Percentiles rank a stretch among this genome's conserved stretches.
Conservation (phyloP, 2,888 invertebrate genomes). For the Oligia strigilis region DNA sequence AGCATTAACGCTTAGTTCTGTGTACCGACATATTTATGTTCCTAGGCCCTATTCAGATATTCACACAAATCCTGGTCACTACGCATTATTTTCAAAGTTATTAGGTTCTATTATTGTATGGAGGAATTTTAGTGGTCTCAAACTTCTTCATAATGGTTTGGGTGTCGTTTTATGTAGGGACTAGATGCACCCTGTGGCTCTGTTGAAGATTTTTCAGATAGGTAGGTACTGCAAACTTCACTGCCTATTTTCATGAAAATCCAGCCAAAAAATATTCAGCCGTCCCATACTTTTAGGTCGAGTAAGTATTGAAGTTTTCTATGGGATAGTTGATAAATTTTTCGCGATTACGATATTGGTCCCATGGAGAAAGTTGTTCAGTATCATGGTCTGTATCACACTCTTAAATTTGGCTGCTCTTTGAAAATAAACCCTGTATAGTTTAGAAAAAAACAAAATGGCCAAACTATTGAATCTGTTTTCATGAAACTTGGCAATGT, state of each 20-base stretch:
- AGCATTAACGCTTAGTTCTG: constrained; percentile 46
- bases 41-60: constrained; percentile 45
- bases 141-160: constrained; percentile 1
- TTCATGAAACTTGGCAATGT: no score
- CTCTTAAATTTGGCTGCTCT: no score
- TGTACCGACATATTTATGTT: constrained; percentile 42
- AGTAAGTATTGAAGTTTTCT: no score
- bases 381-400: no score
- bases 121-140: constrained; percentile 16
- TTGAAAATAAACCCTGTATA: no score
- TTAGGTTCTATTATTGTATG: constrained; percentile 38
- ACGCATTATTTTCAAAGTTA: constrained; percentile 56
- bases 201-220: neutral
- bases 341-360: no score
- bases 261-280: no score
- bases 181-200: neutral
- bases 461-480: no score
- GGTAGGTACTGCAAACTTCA: neutral
- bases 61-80: constrained; percentile 51
- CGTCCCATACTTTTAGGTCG: no score
- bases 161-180: neutral
- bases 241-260: neutral
- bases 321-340: no score
- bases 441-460: no score
- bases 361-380: no score